Conservation (phyloP, 2,113 vertebrate genomes). For the Bothrops jararaca region DNA sequence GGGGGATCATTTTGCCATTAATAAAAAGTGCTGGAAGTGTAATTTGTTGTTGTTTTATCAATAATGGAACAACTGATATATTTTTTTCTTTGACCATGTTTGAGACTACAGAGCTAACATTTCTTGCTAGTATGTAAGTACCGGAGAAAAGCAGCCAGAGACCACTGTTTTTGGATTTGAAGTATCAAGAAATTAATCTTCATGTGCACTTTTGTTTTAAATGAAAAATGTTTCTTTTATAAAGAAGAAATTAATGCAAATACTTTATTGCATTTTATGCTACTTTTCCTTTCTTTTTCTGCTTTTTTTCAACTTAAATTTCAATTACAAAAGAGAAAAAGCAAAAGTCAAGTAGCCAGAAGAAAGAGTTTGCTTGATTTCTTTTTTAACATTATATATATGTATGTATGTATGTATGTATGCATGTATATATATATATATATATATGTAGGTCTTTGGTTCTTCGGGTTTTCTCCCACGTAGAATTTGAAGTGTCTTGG, state of each 20-base stretch:
- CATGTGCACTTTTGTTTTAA: conserved; percentile 27
- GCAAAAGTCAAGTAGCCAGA: not conserved
- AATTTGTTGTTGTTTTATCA: conserved; percentile 30
- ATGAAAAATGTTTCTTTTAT: conserved; percentile 36
- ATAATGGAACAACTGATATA: conserved; percentile 4
- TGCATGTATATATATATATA: too few relatives aligned
- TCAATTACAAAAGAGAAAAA: conserved; percentile 22
- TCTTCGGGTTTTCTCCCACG: too few relatives aligned
- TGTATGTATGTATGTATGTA: too few relatives aligned
- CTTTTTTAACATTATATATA: too few relatives aligned
- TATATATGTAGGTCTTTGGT: too few relatives aligned
- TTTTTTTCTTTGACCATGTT: conserved; percentile 29
- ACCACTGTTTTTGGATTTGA: not conserved
- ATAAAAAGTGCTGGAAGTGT: conserved; percentile 17
- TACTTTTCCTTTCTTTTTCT: conserved; percentile 5
- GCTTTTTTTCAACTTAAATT: conserved; percentile 13
- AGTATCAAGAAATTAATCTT: conserved; percentile 22
- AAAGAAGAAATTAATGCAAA: conserved; percentile 10
- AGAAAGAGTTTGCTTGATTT: not conserved
- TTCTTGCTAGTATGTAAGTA: not conserved
- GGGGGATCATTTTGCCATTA: conserved; percentile 2
- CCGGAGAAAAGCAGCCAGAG: not conserved
- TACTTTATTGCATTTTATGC: conserved; percentile 13
- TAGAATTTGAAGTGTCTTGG: too few relatives aligned
- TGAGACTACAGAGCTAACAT: conserved; percentile 21